Evolutionary conservation across 1,140 invertebrate species (phyloP), one percentile per base, ranked within the genome.

Genomic region (Coenobita brevimanus): DNA sequence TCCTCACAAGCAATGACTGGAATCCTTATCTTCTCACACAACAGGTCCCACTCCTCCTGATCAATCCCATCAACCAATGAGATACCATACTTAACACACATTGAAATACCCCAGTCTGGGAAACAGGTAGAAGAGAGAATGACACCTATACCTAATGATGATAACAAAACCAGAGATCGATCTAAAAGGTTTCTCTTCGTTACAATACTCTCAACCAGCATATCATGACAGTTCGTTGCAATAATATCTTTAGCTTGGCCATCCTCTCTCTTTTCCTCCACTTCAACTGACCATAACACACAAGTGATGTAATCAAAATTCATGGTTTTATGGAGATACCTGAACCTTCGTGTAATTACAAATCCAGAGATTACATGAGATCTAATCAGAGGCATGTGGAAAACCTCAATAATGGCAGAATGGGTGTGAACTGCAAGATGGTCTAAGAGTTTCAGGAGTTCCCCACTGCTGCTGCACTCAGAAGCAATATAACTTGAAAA

Each of bases 61-160:
- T 88, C 86, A 27, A 88, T 82, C 50, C 71, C 60, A 50, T 88
- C 86, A 33, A 88, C 38, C 10, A 88, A 36, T n/a, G 79, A 88
- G 15, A 88, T 3, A 27, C 86, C 80, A 76, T 82, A 82, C 41
- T 78, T 88, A 17, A 30, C 36, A 60, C 86, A 88, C 67, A 57
- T 50, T 10, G 80, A 82, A 3, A 82, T 79, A 33, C 78, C 86
- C 86, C 86, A 88, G 79, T 88, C 86, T 60, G 86, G 86, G 33
- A 88, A 88, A 62, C 73, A 82, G 24, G 67, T 36, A 13, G 79
- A 82, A 43, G 86, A 88, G 41, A 88, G 82, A 27, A 88, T 80
- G 13, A 88, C 36, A 13, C 50, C 2, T 17, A 75, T 71, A 73
- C 69, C 79, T 27, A 82, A 43, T 75, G 67, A 43, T 21, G 54